Evolutionary conservation across 2,888 invertebrate genomes (phyloP), one percentile per base, ranked within the genome.

Genomic region (Matsumyia berberina): DNA sequence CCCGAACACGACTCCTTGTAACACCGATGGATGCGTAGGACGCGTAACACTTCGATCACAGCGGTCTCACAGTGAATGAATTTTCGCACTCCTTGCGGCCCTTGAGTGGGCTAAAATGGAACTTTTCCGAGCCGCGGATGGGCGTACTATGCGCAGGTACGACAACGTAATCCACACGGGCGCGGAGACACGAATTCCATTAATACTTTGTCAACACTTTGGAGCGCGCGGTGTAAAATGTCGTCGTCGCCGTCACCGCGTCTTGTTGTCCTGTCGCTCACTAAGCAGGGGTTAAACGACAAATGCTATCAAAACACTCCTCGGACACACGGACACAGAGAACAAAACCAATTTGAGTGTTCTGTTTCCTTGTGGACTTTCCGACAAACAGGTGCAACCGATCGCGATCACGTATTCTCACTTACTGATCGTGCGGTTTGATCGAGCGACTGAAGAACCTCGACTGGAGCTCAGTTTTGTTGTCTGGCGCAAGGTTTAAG

Each of bases 381-480:
- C 73, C 70, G 78, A 42, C 62, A 87, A 88, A 90, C 91, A 90
- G 90, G 90, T 91, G 89, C 88, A 90, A 90, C 91, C 89, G 89
- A 88, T 89, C 91, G 88, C 90, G 88, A 89, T 89, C 89, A 89
- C 90, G 90, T 89, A 90, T 89, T 88, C 89, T 90, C 90, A 89
- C 89, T 89, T 88, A 91, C 90, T 90, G 89, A 89, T 88, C 86
- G 86, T 66, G 73, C 69, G 70, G 73, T 78, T 87, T 81, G 86
- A 87, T 86, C 87, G 82, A 78, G 46, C 70, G 35, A 42, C 80
- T 53, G 15, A 49, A 55, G 74, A 85, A 76, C 80, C 85, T 35
- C 31, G 24, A 49, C 35, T 57, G 58, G 15, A 37, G 57, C 76
- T 33, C 37, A 46, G 58, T 37, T 51, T 58, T 35, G 83, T 49